A percentile compares a stretch with the other conserved stretches of the same genome.
Evolutionary conservation across 1,140 invertebrate genomes (phyloP).

Genomic region (Notospermus geniculatus): DNA sequence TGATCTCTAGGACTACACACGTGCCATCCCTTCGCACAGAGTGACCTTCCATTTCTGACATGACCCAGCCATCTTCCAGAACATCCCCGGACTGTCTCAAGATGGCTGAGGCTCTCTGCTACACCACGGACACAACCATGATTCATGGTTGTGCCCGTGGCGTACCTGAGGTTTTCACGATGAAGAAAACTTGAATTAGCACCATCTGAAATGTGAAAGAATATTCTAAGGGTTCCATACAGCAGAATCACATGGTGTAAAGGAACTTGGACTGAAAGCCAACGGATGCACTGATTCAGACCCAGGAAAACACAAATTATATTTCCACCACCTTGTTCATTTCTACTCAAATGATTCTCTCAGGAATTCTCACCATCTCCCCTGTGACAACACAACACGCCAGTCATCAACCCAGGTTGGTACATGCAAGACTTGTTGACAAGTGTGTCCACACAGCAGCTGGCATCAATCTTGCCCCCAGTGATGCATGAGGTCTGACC

Average conservation of each 20-base stretch:
- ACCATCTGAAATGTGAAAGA: not conserved
- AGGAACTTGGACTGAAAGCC: too few relatives aligned
- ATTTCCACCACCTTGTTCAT: too few relatives aligned
- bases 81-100: slow-evolving; percentile 42
- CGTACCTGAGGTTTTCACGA: slow-evolving; percentile 38
- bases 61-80: slow-evolving; percentile 43
- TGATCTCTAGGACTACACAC: slow-evolving; percentile 42
- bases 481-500: slow-evolving; percentile 33
- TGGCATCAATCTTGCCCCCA: slow-evolving; percentile 21
- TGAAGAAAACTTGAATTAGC: slow-evolving; percentile 32
- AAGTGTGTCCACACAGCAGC: slow-evolving; percentile 20
- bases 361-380: slow-evolving; percentile 12
- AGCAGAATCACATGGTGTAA: too few relatives aligned
- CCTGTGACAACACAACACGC: slow-evolving; percentile 19
- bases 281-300: too few relatives aligned
- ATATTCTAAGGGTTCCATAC: too few relatives aligned
- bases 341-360: not conserved
- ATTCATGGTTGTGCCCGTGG: slow-evolving; percentile 43
- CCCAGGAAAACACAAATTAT: too few relatives aligned
- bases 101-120: slow-evolving; percentile 35
- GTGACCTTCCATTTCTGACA: slow-evolving; percentile 30
- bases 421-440: slow-evolving; percentile 17
- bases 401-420: slow-evolving; percentile 17
- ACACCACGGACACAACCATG: slow-evolving; percentile 40
- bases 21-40: slow-evolving; percentile 43